These are phyloP conservation scores for Lanius collurio DNA, from an alignment of 2,113 vertebrate species.

Conservation along the genomic window DNA sequence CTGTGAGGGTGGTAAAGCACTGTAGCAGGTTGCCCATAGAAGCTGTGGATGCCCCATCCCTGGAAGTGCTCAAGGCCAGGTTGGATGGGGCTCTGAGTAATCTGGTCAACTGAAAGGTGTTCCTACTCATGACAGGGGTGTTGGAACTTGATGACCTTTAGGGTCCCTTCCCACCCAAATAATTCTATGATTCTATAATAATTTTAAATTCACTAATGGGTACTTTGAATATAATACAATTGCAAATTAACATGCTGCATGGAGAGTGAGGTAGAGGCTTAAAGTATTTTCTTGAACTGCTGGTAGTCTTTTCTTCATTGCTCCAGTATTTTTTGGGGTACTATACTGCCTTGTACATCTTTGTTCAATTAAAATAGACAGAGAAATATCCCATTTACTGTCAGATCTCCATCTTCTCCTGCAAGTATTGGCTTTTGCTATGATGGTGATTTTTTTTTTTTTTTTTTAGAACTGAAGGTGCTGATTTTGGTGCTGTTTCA, in stretches of 20 bases:
- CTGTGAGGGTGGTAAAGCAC: neutral
- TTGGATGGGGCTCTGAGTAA: neutral
- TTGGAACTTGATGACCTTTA: neutral
- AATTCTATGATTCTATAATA: neutral
- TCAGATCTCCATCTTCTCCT: neutral
- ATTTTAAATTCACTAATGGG: neutral
- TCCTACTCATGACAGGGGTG: fast-evolving
- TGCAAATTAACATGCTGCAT: neutral
- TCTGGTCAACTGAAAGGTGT: neutral
- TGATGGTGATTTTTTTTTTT: neutral
- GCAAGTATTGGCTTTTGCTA: neutral
- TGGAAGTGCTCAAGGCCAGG: neutral
- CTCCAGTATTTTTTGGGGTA: neutral
- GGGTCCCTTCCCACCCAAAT: neutral
- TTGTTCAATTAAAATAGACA: neutral
- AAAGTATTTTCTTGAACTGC: neutral
- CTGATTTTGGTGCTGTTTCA: neutral
- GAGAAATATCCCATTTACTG: neutral
- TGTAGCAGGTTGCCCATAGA: neutral
- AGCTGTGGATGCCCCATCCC: neutral
- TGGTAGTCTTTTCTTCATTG: neutral
- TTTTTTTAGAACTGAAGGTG: neutral
- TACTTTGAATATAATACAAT: neutral
- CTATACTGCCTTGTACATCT: neutral
- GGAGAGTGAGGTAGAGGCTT: neutral